These are phyloP conservation scores for Euschistus heros DNA, from an alignment of 1,140 invertebrate species.

Conservation along the genomic window DNA sequence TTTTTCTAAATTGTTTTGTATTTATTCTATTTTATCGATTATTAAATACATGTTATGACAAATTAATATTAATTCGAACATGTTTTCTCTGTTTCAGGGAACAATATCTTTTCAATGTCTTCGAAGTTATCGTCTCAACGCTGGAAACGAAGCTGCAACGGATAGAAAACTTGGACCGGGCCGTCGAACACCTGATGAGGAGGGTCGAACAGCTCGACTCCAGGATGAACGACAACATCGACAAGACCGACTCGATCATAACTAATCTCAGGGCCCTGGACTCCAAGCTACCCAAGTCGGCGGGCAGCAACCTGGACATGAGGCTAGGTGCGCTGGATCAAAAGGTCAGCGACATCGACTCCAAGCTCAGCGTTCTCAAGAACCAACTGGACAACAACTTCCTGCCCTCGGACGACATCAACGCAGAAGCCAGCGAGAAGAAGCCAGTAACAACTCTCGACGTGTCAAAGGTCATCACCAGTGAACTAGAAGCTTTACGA, in stretches of 20 bases:
- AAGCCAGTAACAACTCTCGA: conserved; percentile 62
- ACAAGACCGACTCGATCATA: conserved; percentile 70
- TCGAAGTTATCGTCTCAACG: conserved; percentile 77
- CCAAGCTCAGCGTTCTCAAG: conserved; percentile 62
- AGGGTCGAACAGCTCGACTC: conserved; percentile 68
- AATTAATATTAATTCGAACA: no score
- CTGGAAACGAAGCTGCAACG: conserved; percentile 74
- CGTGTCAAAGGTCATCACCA: conserved; percentile 63
- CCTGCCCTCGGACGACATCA: conserved; percentile 64
- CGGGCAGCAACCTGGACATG: conserved; percentile 43
- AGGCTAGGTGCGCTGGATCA: conserved; percentile 58
- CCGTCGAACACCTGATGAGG: conserved; percentile 72
- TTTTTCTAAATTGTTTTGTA: no score
- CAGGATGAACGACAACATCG: conserved; percentile 67
- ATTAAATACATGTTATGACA: no score
- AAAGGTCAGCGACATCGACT: conserved; percentile 69
- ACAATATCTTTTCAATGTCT: conserved; percentile 76
- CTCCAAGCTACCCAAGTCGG: conserved; percentile 45
- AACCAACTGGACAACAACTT: conserved; percentile 72
- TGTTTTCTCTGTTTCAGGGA: conserved; percentile 54
- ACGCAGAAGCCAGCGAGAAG: conserved; percentile 73
- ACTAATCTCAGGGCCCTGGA: conserved; percentile 60
- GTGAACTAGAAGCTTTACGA: conserved; percentile 60
- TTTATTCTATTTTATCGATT: no score
- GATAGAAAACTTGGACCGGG: conserved; percentile 75